Conservation (phyloP, 2,888 invertebrate genomes). For the Cerceris rybyensis region DNA sequence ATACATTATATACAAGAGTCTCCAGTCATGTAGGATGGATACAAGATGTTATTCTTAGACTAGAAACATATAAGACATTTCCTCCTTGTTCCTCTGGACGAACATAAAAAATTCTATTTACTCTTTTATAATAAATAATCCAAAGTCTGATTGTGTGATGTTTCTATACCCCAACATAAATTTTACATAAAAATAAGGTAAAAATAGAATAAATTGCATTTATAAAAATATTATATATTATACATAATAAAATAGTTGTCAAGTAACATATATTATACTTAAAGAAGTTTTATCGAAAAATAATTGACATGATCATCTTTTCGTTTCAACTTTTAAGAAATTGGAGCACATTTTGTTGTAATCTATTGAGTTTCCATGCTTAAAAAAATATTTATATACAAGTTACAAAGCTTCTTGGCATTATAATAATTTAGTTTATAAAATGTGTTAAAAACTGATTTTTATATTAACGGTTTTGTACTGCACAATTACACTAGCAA, state of each 20-base stretch:
- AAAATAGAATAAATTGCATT: neutral
- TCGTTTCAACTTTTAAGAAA: too few relatives aligned
- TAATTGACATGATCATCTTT: too few relatives aligned
- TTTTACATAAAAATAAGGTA: neutral
- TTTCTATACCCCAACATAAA: neutral
- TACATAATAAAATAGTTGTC: neutral
- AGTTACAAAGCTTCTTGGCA: too few relatives aligned
- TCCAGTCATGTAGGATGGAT: slow-evolving; percentile 76
- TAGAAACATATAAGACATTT: slow-evolving; percentile 58
- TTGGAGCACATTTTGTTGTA: too few relatives aligned
- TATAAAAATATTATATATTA: neutral
- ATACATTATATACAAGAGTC: slow-evolving; percentile 78
- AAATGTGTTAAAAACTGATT: too few relatives aligned
- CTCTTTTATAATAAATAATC: neutral
- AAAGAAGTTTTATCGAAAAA: too few relatives aligned
- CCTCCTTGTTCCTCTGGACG: slow-evolving; percentile 51
- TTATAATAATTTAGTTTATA: too few relatives aligned
- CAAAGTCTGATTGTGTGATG: neutral
- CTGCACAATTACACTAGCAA: too few relatives aligned
- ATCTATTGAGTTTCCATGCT: too few relatives aligned
- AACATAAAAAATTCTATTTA: neutral
- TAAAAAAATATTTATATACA: too few relatives aligned
- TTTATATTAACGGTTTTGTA: too few relatives aligned
- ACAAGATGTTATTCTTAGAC: slow-evolving; percentile 69
- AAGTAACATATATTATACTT: too few relatives aligned